Evolutionary conservation across 2,113 vertebrate genomes (phyloP), one percentile per base, ranked within the genome.

Genomic region (Octodon degus): DNA sequence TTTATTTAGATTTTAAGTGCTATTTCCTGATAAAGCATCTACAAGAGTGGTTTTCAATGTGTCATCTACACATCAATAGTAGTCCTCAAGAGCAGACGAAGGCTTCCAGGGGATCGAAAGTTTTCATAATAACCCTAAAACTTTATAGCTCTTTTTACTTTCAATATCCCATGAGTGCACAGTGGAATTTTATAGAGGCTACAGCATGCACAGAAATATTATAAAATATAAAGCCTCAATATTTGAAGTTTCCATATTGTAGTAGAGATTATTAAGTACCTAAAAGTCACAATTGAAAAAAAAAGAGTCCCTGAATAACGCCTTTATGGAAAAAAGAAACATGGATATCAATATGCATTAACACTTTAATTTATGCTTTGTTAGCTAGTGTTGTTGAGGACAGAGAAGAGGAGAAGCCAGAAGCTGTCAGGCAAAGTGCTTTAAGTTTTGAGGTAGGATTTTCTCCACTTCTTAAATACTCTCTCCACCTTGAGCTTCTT

Each of bases 1-100:
- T 92, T 91, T 79, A 89, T 74, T 95, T 86, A 60, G 43, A 22
- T 96, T 93, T 89, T 60, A 91, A 93, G 68, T 88, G 30, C n/a
- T 65, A 43, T 83, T 80, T 79, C 30, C 34, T 65, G 11, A 55
- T 80, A 83, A 65, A 53, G 7, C 63, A 86, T 80, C 43, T 65
- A 0, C 50, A 95, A 37, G 9, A 67, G 65, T 94, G n/a, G 11
- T 80, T 95, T 55, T 82, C 47, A 94, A 74, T 67, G 32, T 77
- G 68, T 87, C 81, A 93, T 30, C 14, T 8, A 84, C 77, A 25
- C 34, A 91, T 83, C 79, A 76, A 5, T 68, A 27, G 6, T 13
- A 12, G 12, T 27, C 24, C 50, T 43, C n/a, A 70, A 87, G 47
- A 84, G 76, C 62, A 84, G 80, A 5, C 91, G 34, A 80, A 40